These are phyloP conservation scores for Athalia cordata DNA, from an alignment of 2,888 invertebrate species.

Conservation along the genomic window DNA sequence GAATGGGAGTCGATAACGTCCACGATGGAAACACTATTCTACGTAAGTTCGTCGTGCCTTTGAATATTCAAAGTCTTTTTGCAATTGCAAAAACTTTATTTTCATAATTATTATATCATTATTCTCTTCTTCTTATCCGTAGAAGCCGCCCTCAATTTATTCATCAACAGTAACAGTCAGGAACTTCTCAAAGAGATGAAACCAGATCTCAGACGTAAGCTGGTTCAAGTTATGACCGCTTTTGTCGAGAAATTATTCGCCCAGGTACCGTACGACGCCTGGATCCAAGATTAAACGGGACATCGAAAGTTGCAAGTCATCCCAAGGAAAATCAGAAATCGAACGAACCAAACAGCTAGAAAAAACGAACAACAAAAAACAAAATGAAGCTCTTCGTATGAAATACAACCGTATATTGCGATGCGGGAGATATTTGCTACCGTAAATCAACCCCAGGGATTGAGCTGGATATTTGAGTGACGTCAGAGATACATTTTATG, in stretches of 20 bases:
- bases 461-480: not conserved
- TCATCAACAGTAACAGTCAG: slow-evolving; percentile 90
- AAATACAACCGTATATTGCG: not conserved
- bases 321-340: not conserved
- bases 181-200: slow-evolving; percentile 92
- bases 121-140: slow-evolving; percentile 55
- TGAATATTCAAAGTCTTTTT: not conserved
- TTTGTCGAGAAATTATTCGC: slow-evolving; percentile 86
- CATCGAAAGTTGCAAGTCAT: not conserved
- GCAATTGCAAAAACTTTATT: too few relatives aligned
- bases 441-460: not conserved
- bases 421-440: too few relatives aligned
- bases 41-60: slow-evolving; percentile 77
- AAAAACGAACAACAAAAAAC: too few relatives aligned
- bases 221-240: slow-evolving; percentile 83
- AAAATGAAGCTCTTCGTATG: slow-evolving; percentile 6
- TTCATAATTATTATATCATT: not conserved
- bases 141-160: slow-evolving; percentile 90
- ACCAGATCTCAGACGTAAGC: slow-evolving; percentile 85
- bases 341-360: too few relatives aligned
- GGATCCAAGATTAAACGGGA: slow-evolving; percentile 76
- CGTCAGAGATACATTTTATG: slow-evolving; percentile 4
- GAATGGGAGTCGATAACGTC: slow-evolving; percentile 90
- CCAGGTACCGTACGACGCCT: slow-evolving; percentile 86
- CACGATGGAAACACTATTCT: slow-evolving; percentile 87